These are phyloP conservation scores for Tor tambroides DNA, from an alignment of 2,113 vertebrate species.

Conservation along the genomic window DNA sequence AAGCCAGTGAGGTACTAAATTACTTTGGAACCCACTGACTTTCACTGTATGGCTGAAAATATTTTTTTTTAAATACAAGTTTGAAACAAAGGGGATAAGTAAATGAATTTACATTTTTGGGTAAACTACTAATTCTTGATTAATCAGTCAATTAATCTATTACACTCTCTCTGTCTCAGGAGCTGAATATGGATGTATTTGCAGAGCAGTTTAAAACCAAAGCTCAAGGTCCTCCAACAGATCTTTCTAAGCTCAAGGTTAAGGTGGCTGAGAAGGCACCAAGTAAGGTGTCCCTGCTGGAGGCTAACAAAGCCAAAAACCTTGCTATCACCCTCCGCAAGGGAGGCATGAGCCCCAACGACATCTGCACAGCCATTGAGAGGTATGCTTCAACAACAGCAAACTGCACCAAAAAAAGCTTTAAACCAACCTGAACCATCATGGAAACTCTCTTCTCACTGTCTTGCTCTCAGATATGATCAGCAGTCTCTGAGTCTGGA, in stretches of 20 bases:
- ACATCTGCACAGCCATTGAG: constrained; percentile 92
- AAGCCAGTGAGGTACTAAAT: not conserved
- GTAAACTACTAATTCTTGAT: too few species aligned
- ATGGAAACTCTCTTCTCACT: not conserved
- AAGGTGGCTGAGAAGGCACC: constrained; percentile 81
- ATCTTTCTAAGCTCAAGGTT: constrained; percentile 76
- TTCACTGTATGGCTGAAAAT: not conserved
- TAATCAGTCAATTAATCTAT: not conserved
- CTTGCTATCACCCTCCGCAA: constrained; percentile 95
- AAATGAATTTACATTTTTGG: not conserved
- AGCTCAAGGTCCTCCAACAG: constrained; percentile 81
- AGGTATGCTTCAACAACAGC: constrained; percentile 72
- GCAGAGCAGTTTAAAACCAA: constrained; percentile 95
- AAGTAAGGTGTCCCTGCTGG: constrained; percentile 86
- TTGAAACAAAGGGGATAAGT: not conserved
- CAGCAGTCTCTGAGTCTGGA: constrained; percentile 87
- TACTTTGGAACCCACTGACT: not conserved
- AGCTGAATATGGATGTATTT: constrained; percentile 93
- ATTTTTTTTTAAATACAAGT: not conserved
- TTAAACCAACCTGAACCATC: not conserved
- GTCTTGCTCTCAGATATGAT: constrained; percentile 80
- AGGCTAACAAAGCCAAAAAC: constrained; percentile 94
- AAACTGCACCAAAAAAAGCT: not conserved
- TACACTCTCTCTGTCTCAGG: constrained; percentile 69
- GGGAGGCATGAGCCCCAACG: constrained; percentile 78